Conservation (phyloP, 2,113 vertebrate species). For the Lamprologus callipterus region DNA sequence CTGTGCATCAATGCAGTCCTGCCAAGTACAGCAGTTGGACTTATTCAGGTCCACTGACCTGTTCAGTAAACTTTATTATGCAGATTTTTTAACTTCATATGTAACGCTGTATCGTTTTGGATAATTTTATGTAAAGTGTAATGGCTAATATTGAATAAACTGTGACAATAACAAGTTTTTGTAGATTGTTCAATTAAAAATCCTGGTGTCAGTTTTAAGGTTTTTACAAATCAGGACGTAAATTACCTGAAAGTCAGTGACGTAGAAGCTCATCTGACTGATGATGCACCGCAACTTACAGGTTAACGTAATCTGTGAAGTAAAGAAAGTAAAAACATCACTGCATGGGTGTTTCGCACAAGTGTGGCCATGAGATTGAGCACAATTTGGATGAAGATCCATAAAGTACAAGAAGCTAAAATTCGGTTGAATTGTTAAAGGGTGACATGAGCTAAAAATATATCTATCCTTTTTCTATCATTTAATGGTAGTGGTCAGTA, state of each 20-base stretch:
- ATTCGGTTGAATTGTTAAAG: neutral
- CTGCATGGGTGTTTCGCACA: neutral
- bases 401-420: neutral
- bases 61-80: conserved; percentile 12
- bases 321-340: neutral
- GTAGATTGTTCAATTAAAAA: neutral
- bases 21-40: conserved; percentile 2
- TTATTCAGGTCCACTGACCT: neutral
- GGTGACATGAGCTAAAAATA: neutral
- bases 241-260: neutral
- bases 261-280: neutral
- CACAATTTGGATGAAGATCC: neutral
- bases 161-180: conserved; percentile 38
- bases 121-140: conserved; percentile 33
- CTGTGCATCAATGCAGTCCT: conserved; percentile 9
- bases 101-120: conserved; percentile 44
- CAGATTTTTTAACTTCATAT: conserved; percentile 3
- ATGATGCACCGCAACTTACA: neutral
- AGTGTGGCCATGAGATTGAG: neutral
- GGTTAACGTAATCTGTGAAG: neutral
- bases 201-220: neutral
- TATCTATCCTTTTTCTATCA: neutral
- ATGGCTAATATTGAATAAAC: conserved; percentile 57
- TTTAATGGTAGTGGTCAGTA: neutral
- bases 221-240: neutral